Evolutionary conservation across 1,140 invertebrate species (phyloP), one percentile per base, ranked within the genome.

Genomic region (Drosophila takahashii): DNA sequence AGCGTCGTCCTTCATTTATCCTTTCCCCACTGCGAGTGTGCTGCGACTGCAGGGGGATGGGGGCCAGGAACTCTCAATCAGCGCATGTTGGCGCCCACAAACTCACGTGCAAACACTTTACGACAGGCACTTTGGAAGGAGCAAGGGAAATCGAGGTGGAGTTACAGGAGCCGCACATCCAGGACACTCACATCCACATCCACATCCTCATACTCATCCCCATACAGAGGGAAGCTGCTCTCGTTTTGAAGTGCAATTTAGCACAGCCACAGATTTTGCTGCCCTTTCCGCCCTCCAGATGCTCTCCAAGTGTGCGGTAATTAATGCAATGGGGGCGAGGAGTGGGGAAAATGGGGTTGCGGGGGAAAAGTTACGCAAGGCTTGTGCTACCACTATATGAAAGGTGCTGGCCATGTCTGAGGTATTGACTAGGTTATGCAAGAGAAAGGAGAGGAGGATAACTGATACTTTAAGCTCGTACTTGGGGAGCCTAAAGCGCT

Each of bases 31-130:
- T 54, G 36, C 52, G 32, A 47, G 71, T 53, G 74, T 54, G 51
- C 62, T n/a, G n/a, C n/a, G 52, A 50, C 57, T 51, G 39, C 18
- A 39, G 32, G 5, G 7, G 53, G 42, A 27, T 8, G 47, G 16
- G 42, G 53, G 65, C 59, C 36, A 77, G 79, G 48, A 73, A 84
- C 84, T 84, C 84, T 89, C 84, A 89, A 89, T 89, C 85, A 89
- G 85, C 80, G 77, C 85, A 89, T 78, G 77, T 89, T 80, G 80
- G 84, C 77, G 79, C 79, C 84, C 74, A 73, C 72, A 76, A 83
- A 74, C 85, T 89, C 84, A 89, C 84, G 84, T 89, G 84, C 85
- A 84, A 89, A 90, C 85, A 89, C 85, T 90, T 90, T 89, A 89
- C 77, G 76, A 56, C 64, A 75, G 67, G 42, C 18, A 48, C 67